Evolutionary conservation across 2,113 vertebrate species (phyloP).

Genomic region (Microcebus jonahi): DNA sequence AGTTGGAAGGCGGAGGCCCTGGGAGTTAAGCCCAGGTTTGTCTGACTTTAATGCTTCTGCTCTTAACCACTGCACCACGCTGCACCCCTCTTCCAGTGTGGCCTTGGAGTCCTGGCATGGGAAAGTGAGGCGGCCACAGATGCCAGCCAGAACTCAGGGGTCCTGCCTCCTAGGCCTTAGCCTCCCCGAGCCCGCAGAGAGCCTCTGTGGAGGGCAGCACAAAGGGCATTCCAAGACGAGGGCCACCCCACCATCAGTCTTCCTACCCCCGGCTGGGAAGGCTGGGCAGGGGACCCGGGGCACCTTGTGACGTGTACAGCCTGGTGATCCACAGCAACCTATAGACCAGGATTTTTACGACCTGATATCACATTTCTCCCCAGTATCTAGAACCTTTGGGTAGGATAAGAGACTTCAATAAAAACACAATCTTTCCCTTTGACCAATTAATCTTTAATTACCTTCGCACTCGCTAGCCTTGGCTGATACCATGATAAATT

Average conservation of each 20-base stretch:
- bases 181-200: neutral
- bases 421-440: slow-evolving; percentile 27
- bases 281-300: neutral
- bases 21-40: neutral
- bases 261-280: neutral
- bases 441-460: slow-evolving; percentile 51
- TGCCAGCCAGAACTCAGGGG: neutral
- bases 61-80: neutral
- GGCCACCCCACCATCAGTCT: neutral
- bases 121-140: neutral
- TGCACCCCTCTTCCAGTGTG: neutral
- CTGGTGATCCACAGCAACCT: neutral
- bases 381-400: slow-evolving; percentile 55
- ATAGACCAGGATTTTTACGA: slow-evolving; percentile 39
- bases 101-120: neutral
- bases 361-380: slow-evolving; percentile 35
- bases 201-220: neutral
- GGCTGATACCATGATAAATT: slow-evolving; percentile 12
- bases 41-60: neutral
- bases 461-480: slow-evolving; percentile 31
- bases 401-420: slow-evolving; percentile 47
- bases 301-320: neutral
- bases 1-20: neutral
- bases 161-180: neutral
- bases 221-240: neutral